Base-by-base conservation (phyloP, 2,113 vertebrate species). In the Nibea albiflora region DNA sequence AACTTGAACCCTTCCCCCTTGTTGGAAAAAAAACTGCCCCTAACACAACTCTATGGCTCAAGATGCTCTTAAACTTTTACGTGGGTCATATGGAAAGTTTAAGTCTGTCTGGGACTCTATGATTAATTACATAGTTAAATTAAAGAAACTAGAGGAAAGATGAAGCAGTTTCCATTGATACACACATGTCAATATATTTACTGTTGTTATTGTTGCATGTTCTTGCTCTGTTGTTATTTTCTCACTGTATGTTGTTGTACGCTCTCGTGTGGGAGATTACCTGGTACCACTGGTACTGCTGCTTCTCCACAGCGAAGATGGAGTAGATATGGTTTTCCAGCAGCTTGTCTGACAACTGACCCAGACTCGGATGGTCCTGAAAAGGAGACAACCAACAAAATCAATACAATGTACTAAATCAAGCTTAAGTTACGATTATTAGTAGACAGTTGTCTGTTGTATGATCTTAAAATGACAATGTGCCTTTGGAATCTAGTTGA, bases 251-350 rank as follows among this genome's bases (percentile, higher is more conserved):
- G 52, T 46, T 79, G 61, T n/a, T 80, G 44, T 66, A 46, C 50
- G n/a, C 15, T 42, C 26, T 42, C 78, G 74, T 84, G 61, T 54
- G 2, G 63, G 80, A 76, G 50, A 88, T 94, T 97, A 99, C 98
- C 98, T 98, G 96, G 92, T 99, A 99, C 98, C 98, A 99, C 93
- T 96, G 95, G 95, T 97, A 98, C 81, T 97, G 96, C 83, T 95
- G 95, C 91, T 96, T 96, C 92, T 97, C 97, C 88, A 99, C 97
- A 19, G 98, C 98, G 90, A 99, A 99, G 81, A 99, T 96, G 74
- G 97, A 96, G 92, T 97, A 95, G 85, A 99, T 96, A 68, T 96
- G 94, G 95, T 98, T 98, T 89, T 98, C 96, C 85, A 98, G 95
- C 90, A 99, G 69, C 82, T 98, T 99, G 84, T 99, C 96, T 70